Evolutionary conservation across 1,140 invertebrate genomes (phyloP), one percentile per base, ranked within the genome.

Genomic region (Lucilia sericata): DNA sequence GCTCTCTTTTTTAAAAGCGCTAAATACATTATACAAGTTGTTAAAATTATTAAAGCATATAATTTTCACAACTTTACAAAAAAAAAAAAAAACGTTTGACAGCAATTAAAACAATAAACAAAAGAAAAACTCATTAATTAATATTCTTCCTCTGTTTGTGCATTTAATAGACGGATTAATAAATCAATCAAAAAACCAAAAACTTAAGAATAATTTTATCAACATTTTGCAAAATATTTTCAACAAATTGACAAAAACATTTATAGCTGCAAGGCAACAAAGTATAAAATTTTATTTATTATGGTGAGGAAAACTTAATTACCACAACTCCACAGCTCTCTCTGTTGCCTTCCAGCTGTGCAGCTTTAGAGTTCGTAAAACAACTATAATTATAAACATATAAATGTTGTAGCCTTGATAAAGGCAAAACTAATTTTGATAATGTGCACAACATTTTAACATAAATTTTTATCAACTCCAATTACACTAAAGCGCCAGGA

Each of bases 391-490:
- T n/a, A 36, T 36, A 8, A 36, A 36, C 36, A 8, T 36, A 36
- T 42, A 42, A 42, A 19, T 19, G 9, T 21, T 19, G 19, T 17
- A 70, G 65, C n/a, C 65, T 49, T 49, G n/a, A 7, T 49, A 25
- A 9, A 49, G 47, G 42, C 10, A 51, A 21, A 49, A 49, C 76
- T 21, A 80, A 80, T 80, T 80, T 80, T 49, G 19, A 51, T 49
- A 80, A 80, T 80, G 42, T 51, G 19, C 14, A 80, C 76, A 80
- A 80, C 42, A 80, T 51, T 80, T 80, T 80, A 80, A 80, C 19
- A 80, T 80, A 80, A 80, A 80, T 51, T 49, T 78, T 80, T n/a
- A 5, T 80, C 19, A 70, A 70, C 74, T 76, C 74, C 74, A 42
- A 34, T 42, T 76, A 70, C 65, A 70, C 65, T 70, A 70, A 70